Evolutionary conservation across 1,140 invertebrate species (phyloP), one percentile per base, ranked within the genome.

Genomic region (Lysiphlebus fabarum): DNA sequence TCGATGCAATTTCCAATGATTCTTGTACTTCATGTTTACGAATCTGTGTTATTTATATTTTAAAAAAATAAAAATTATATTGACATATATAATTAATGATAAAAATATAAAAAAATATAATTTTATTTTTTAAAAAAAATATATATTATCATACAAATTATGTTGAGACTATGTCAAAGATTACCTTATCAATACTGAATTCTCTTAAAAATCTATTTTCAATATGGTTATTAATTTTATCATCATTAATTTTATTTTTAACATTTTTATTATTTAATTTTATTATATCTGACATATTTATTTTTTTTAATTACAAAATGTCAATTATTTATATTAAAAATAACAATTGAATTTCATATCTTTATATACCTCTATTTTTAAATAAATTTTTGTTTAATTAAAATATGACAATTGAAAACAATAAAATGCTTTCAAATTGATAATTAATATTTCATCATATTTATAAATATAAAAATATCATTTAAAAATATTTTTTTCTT

Each of bases 11-110:
- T 61, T 64, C 48, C 14, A 65, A 17, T 48, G 61, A 43, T 48
- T 64, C 49, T 10, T 54, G 17, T 41, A 67, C 49, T 61, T 65
- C 54, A n/a, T 33, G 9, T 10, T 37, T 12, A 11, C 62, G 62
- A 14, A 60, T 34, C 66, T 67, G n/a, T n/a, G n/a, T n/a, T n/a
- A 3, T 12, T 47, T 12, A 55, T 7, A 58, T 47, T n/a, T n/a
- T n/a, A n/a, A n/a, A n/a, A n/a, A n/a, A n/a, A n/a, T n/a, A n/a
- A n/a, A 40, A 38, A 54, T 59, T 62, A 53, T 54, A 53, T 54
- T 4, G 47, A 37, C 53, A 11, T 63, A 43, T 47, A 41, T 12
- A 47, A 3, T 11, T 41, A 53, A n/a, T 59, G 9, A 33, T 51
- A 4, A 56, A 33, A 63, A 55, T 56, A 38, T 6, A 50, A 40